Base-by-base conservation (phyloP, 1,140 invertebrate species). In the Samia ricini region DNA sequence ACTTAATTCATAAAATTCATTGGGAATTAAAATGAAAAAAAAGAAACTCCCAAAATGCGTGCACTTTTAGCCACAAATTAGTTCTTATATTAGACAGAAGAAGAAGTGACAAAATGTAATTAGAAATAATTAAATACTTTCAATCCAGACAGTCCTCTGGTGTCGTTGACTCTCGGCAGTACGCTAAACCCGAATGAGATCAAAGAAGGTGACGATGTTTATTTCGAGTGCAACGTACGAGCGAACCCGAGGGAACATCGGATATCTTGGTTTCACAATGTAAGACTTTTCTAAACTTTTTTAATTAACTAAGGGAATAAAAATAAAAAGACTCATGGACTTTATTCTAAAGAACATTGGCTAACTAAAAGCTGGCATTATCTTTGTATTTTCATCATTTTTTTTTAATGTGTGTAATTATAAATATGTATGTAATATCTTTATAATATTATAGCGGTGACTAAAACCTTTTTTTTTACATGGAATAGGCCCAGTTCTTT, bases 151-250 rank as follows among this genome's bases (percentile, higher is more conserved):
- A 93, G 95, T 66, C 97, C 97, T n/a, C 93, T 96, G 82, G 95
- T 98, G 63, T 94, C 93, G 24, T 91, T 98, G 60, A 94, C 94
- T 66, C 92, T 98, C 60, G 97, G 96, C 66, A 95, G 95, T 67
- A 97, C 95, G 19, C 91, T 98, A 56, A 96, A 96, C 81, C 94
- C 96, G n/a, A 94, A 96, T 68, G 95, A 96, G 81, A 97, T 97
- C 78, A 97, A 97, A 81, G 96, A 97, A 89, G 96, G 96, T 20
- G 96, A 97, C 76, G 96, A 98, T 84, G 96, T 97, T 10, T 97
- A 97, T 88, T 97, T 98, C 75, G 96, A 97, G 83, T 98, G 96
- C 85, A 95, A 95, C 83, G 96, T 98, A 64, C 94, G 93, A 76
- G 94, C 96, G 4, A 97, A 97, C 91, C 97, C 96, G 7, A 92